Evolutionary conservation across 2,797 vertebrate genomes (phyloP).

Genomic region (Melanogrammus aeglefinus): DNA sequence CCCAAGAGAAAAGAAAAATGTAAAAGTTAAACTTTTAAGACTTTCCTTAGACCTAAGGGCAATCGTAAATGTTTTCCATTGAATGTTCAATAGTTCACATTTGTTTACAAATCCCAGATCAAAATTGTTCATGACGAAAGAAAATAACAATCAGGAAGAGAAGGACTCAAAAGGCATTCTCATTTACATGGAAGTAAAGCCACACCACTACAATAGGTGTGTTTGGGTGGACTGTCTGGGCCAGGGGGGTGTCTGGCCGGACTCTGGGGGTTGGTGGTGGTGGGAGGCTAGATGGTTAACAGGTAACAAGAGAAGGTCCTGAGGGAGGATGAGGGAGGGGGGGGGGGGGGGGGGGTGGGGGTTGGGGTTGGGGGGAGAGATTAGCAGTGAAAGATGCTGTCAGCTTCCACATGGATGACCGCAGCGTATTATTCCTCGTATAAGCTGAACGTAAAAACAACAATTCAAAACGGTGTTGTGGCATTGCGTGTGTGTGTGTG

Average conservation of each 20-base stretch:
- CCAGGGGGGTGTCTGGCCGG: conserved; percentile 6
- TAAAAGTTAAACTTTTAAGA: background rate
- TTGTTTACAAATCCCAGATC: no score
- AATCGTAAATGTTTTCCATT: no score
- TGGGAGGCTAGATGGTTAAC: conserved; percentile 27
- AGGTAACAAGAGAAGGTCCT: conserved; percentile 56
- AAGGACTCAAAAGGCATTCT: no score
- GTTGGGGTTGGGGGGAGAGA: conserved; percentile 21
- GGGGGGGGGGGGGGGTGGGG: background rate
- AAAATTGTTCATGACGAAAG: no score
- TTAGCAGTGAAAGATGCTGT: conserved; percentile 59
- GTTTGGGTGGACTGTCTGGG: background rate
- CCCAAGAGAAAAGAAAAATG: background rate
- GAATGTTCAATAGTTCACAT: no score
- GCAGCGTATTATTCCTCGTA: conserved; percentile 49
- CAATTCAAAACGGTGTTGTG: conserved; percentile 41
- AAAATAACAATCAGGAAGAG: no score
- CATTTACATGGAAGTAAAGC: background rate
- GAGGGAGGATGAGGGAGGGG: conserved; percentile 31
- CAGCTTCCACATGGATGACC: conserved; percentile 55
- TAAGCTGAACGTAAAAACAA: conserved; percentile 40
- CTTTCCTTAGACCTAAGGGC: no score
- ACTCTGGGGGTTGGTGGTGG: conserved; percentile 26
- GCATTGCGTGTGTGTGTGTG: background rate
- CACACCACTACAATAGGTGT: background rate